phyloP scores from a whole-genome alignment of 2,113 vertebrate species.

The Phyllostomus hastatus region DNA sequence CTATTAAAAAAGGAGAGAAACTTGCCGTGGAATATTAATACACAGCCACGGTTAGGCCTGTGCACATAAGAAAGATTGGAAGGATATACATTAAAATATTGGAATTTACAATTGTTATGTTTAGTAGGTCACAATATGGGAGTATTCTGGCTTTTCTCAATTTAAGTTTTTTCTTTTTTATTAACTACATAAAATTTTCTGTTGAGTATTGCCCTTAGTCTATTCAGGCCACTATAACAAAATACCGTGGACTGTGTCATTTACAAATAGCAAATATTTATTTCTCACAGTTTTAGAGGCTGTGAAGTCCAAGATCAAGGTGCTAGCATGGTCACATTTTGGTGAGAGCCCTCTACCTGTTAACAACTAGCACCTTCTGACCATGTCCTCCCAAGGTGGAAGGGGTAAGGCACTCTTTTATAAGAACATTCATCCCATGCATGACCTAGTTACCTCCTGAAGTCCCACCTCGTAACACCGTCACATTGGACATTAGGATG shows the following conservation, averaged over 20 bases:
- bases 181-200: slow-evolving; percentile 10
- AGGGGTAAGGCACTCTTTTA: not conserved
- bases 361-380: not conserved
- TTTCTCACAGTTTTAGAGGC: not conserved
- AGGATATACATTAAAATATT: not conserved
- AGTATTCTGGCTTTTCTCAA: not conserved
- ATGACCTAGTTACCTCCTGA: not conserved
- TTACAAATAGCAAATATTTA: not conserved
- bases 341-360: not conserved
- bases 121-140: not conserved
- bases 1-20: not conserved
- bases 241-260: not conserved
- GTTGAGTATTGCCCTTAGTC: not conserved
- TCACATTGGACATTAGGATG: not conserved
- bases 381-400: not conserved
- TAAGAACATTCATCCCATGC: not conserved
- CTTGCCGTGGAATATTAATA: not conserved
- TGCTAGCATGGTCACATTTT: not conserved
- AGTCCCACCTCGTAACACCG: not conserved
- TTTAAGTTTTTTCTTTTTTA: not conserved
- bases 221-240: not conserved
- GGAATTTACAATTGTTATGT: not conserved
- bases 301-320: not conserved
- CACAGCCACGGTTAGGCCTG: not conserved
- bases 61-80: not conserved